Percentiles rank a stretch among this genome's conserved stretches.
Evolutionary conservation across 2,113 vertebrate genomes (phyloP).

Genomic region (Hippolais icterina): DNA sequence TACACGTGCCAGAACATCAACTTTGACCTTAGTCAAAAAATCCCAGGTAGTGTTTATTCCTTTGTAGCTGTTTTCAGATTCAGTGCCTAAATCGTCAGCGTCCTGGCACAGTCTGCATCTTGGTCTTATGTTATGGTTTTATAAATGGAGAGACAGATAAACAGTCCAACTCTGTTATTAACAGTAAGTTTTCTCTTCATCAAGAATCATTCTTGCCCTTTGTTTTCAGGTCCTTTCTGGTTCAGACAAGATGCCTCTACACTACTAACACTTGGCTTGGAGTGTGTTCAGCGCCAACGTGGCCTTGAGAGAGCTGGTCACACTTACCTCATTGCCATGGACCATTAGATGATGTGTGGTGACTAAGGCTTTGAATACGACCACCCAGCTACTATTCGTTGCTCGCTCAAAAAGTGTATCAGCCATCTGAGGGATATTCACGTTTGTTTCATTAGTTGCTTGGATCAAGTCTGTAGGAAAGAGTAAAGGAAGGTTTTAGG

Average conservation of each 20-base stretch:
- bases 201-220: background rate
- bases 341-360: slow-evolving; percentile 99
- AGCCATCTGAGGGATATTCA: slow-evolving; percentile 98
- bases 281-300: background rate
- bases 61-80: background rate
- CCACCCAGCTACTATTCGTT: slow-evolving; percentile 98
- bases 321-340: slow-evolving; percentile 93
- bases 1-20: background rate
- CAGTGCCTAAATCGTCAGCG: background rate
- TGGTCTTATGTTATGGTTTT: background rate
- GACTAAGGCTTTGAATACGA: slow-evolving; percentile 97
- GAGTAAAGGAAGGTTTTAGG: background rate
- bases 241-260: background rate
- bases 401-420: slow-evolving; percentile 96
- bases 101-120: background rate
- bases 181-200: background rate
- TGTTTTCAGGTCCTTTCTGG: background rate
- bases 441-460: slow-evolving; percentile 98
- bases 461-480: slow-evolving; percentile 90
- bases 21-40: background rate
- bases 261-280: background rate
- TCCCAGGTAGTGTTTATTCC: background rate
- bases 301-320: background rate
- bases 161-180: background rate
- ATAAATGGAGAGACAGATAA: background rate